Evolutionary conservation across 2,113 vertebrate species (phyloP), one percentile per base, ranked within the genome.

Genomic region (Microcebus ravelobensis): DNA sequence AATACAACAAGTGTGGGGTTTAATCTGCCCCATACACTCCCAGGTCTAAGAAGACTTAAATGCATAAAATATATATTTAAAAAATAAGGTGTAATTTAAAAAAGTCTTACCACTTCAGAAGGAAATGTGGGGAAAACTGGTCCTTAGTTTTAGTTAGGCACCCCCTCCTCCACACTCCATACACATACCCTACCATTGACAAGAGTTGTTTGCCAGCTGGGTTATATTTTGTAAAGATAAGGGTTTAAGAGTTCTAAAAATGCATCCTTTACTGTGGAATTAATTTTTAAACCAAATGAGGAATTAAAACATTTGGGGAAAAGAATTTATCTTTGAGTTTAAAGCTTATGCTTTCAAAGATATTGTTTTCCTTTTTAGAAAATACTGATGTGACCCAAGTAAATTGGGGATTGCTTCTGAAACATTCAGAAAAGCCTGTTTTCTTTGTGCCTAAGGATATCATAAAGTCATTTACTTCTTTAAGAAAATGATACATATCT

Each of bases 311-410:
- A 82, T 91, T 92, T 85, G 27, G 82, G 57, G 71, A 57, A 39
- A 95, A 93, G 68, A 50, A 95, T 94, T 95, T 96, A 31, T 93
- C 74, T 97, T 90, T 87, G 88, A 94, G 36, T 65, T 80, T 70
- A 63, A 97, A 92, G 81, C 52, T 92, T 91, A 15, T 29, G 25
- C 42, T 90, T 88, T 92, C 50, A 91, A 85, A 89, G 73, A 93
- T 76, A 71, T 21, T 91, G 65, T 84, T 97, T 96, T 77, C 68
- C 59, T 96, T 95, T 96, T 95, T 74, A 76, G 80, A 65, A 95
- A 97, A 82, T 80, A 95, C 42, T 61, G 74, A 85, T 81, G 2
- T 90, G 70, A 73, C 42, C 57, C 13, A 39, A 0, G 3, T 76
- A 92, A 67, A 36, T 42, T 45, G 39, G 34, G 20, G 76, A 65